These are phyloP conservation scores for Hoplodrina blanda DNA, from an alignment of 2,888 invertebrate genomes.

Conservation along the genomic window DNA sequence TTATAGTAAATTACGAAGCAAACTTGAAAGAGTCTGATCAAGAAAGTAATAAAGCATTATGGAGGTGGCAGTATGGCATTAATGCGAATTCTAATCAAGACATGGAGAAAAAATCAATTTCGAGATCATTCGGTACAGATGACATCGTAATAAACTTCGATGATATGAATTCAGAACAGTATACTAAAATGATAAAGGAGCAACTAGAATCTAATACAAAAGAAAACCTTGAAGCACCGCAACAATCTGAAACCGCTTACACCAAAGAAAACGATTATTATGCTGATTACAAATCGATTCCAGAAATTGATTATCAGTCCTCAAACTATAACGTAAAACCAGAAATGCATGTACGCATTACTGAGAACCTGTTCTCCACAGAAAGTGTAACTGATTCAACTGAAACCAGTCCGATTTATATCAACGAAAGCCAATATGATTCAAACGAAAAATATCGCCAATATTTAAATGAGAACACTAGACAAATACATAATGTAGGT, in stretches of 20 bases:
- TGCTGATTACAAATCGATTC: constrained; percentile 45
- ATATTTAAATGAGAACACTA: constrained; percentile 15
- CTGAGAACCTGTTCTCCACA: constrained; percentile 42
- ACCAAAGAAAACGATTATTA: constrained; percentile 42
- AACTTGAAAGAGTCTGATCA: constrained; percentile 78
- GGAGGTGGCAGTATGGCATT: constrained; percentile 87
- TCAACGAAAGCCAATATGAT: constrained; percentile 27
- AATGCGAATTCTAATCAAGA: constrained; percentile 78
- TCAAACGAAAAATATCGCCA: constrained; percentile 14
- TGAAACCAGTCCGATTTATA: constrained; percentile 16
- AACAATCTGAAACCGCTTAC: constrained; percentile 33
- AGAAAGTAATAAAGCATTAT: constrained; percentile 82
- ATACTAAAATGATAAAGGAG: constrained; percentile 81
- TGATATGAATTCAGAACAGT: constrained; percentile 86
- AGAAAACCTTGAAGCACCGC: constrained; percentile 52
- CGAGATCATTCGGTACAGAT: constrained; percentile 83
- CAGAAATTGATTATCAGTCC: constrained; percentile 41
- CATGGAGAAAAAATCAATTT: constrained; percentile 82
- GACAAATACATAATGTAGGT: constrained; percentile 28
- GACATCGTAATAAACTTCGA: constrained; percentile 85
- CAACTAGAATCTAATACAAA: constrained; percentile 72
- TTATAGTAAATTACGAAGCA: constrained; percentile 86
- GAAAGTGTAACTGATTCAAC: constrained; percentile 32
- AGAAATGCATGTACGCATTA: constrained; percentile 26
- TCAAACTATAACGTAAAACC: constrained; percentile 40